Percentiles rank a stretch among this genome's conserved stretches.
These are phyloP conservation scores for Anseranas semipalmata DNA, from an alignment of 2,113 vertebrate species.

Conservation along the genomic window DNA sequence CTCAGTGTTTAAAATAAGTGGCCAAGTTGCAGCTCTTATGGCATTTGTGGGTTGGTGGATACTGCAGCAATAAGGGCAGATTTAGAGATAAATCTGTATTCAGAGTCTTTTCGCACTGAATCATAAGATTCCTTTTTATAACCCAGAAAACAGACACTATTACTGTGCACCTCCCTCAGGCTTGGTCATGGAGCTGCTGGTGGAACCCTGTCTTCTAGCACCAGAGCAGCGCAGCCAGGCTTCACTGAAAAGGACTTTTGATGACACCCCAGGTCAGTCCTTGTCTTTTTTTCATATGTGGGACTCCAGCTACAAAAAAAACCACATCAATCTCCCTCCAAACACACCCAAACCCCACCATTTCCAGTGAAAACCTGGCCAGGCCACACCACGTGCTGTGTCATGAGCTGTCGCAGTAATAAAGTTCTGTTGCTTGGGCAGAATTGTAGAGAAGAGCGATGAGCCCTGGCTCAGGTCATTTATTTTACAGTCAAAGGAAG, in stretches of 20 bases:
- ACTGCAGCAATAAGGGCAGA: slow-evolving; percentile 24
- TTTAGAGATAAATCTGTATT: slow-evolving; percentile 5
- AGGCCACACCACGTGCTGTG: background rate
- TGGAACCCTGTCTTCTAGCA: background rate
- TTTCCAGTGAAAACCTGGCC: background rate
- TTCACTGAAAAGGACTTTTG: background rate
- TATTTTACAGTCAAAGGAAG: background rate
- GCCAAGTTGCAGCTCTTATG: background rate
- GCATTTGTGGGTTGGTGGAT: background rate
- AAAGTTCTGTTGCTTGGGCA: background rate
- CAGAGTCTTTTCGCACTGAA: slow-evolving; percentile 18
- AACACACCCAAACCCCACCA: background rate
- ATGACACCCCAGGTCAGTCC: background rate
- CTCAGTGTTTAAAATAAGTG: background rate
- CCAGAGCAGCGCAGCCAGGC: background rate
- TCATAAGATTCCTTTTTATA: slow-evolving; percentile 57
- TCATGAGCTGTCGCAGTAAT: background rate
- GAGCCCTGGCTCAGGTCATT: background rate
- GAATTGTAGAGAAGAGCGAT: background rate
- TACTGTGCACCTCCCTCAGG: background rate
- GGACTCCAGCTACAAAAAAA: background rate
- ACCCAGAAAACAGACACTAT: background rate
- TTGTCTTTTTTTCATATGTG: accelerated
- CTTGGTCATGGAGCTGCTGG: background rate
- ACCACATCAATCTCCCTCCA: background rate